phyloP scores from a whole-genome alignment of 2,797 vertebrate species.

The Choloepus didactylus region DNA sequence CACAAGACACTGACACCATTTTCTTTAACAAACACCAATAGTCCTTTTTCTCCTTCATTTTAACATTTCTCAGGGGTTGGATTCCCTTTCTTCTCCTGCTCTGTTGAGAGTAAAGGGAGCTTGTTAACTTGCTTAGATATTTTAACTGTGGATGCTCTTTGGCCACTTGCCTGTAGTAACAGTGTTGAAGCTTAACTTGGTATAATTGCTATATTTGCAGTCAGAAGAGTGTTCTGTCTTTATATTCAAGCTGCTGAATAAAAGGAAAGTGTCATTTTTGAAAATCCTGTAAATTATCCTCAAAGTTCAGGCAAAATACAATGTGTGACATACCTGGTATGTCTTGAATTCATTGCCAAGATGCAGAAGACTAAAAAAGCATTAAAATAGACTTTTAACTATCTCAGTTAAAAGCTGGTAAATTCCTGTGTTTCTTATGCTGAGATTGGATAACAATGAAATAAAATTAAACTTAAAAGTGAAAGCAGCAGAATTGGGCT shows the following conservation, averaged over 20 bases:
- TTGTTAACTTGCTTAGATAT: constrained; percentile 99
- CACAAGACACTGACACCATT: constrained; percentile 90
- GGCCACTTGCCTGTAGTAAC: constrained; percentile 99
- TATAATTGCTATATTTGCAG: constrained; percentile 99
- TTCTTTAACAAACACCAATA: constrained; percentile 94
- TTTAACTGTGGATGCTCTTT: constrained; percentile 96
- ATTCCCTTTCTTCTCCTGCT: constrained; percentile 93
- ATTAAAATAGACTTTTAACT: constrained; percentile 89
- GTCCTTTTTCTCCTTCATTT: constrained; percentile 89
- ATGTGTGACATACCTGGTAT: constrained; percentile 88
- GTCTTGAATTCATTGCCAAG: constrained; percentile 77
- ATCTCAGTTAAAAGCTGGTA: constrained; percentile 85
- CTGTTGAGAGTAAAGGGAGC: constrained; percentile 94
- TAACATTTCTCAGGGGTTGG: constrained; percentile 94
- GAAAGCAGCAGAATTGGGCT: constrained; percentile 39
- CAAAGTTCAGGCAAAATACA: constrained; percentile 92
- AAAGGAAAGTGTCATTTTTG: constrained; percentile 95
- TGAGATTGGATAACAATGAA: constrained; percentile 22
- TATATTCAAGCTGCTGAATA: constrained; percentile 95
- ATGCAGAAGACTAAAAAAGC: constrained; percentile 86
- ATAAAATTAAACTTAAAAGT: constrained; percentile 64
- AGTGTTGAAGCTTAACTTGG: constrained; percentile 97
- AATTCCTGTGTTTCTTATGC: neutral
- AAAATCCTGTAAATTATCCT: constrained; percentile 97
- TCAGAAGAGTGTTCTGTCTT: constrained; percentile 95